Percentiles rank a stretch among this genome's conserved stretches.
phyloP scores from a whole-genome alignment of 2,888 invertebrate species.

The Ferdinandea cuprea region DNA sequence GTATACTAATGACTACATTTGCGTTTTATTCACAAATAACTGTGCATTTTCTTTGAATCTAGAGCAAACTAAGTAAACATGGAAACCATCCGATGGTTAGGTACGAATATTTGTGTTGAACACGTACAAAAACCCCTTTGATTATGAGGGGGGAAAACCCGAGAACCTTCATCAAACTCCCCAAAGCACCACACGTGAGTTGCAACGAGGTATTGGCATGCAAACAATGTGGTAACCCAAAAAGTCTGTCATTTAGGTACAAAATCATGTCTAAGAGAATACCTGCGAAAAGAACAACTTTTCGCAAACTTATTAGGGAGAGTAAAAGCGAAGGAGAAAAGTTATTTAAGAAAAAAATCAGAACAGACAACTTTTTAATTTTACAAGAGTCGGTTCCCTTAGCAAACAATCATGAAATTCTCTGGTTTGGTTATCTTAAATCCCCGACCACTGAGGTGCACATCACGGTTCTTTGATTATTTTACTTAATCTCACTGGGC shows the following conservation, averaged over 20 bases:
- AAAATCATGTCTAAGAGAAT: too few species aligned
- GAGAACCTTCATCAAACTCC: not conserved
- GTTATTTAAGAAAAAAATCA: not conserved
- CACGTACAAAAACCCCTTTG: not conserved
- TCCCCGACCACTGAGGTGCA: too few species aligned
- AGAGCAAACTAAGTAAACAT: slow-evolving; percentile 1
- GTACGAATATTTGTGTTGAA: too few species aligned
- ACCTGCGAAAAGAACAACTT: too few species aligned
- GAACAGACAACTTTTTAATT: not conserved
- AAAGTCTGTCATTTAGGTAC: not conserved
- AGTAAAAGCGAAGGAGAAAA: not conserved
- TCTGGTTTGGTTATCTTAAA: not conserved
- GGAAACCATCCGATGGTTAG: too few species aligned
- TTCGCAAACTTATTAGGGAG: too few species aligned
- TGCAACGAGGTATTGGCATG: not conserved
- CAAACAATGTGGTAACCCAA: not conserved
- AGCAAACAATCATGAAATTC: slow-evolving; percentile 1
- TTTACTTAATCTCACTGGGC: slow-evolving; percentile 1
- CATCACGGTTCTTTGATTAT: not conserved
- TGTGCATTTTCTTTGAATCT: too few species aligned
- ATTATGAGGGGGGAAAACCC: not conserved
- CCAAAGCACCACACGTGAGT: not conserved
- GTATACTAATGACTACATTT: slow-evolving; percentile 7
- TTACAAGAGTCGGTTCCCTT: not conserved
- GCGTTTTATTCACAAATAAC: not conserved